Evolutionary conservation across 1,140 invertebrate genomes (phyloP), one percentile per base, ranked within the genome.

Genomic region (Lasioglossum albipes): DNA sequence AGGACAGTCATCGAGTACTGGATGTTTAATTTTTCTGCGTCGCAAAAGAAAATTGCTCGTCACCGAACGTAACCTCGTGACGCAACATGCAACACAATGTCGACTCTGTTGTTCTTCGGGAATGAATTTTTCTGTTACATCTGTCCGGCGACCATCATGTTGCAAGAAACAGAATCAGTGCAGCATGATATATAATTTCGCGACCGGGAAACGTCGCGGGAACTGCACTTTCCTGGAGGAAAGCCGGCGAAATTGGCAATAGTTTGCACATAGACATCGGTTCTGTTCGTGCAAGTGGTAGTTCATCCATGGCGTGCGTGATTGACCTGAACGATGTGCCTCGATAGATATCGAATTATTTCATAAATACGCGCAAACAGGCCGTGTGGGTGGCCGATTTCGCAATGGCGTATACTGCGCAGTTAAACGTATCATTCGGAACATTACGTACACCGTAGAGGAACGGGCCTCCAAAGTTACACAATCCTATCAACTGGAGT

Each of bases 401-500:
- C 70, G 71, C 20, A 79, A 79, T n/a, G 45, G 45, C 12, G 36
- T 54, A 2, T 31, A 79, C 41, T 79, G 77, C 77, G 77, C 77
- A 79, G 77, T 67, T 54, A 5, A 16, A 16, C 4, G 41, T 65
- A 57, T 20, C 52, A 36, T 18, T 7, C 36, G 52, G 27, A 36
- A 20, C 31, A 36, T 71, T 61, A 62, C 66, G 57, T 49, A 4
- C 42, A n/a, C 31, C 31, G n/a, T 2, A 10, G 54, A 22, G 2
- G 49, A 79, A 74, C 77, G 70, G 70, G 77, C 77, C 77, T 79
- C 77, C 77, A 79, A 74, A 67, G 42, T 74, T 74, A 62, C 62
- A 66, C 77, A 74, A 79, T 61, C 66, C 22, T 3, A 41, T n/a
- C 59, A 9, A 41, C 31, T 3, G 27, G 20, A 18, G 52, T 71